A percentile compares a stretch with the other conserved stretches of the same genome.
Conservation (phyloP, 2,113 vertebrate species). For the Podarcis cretensis region DNA sequence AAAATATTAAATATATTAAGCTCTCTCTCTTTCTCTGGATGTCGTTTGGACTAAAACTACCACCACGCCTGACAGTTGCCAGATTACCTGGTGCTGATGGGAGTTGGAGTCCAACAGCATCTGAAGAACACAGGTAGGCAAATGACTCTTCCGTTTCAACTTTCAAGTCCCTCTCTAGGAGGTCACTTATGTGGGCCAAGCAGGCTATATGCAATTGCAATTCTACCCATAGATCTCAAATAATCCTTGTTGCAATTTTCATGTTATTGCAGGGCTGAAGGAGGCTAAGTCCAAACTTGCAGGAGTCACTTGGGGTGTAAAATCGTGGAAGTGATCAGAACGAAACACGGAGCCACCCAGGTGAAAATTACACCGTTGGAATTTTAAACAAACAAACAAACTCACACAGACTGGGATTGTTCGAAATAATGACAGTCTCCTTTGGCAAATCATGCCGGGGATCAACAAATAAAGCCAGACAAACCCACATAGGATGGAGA, state of each 20-base stretch:
- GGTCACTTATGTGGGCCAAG: neutral
- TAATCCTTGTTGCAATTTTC: neutral
- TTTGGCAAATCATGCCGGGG: conserved; percentile 50
- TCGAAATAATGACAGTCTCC: conserved; percentile 28
- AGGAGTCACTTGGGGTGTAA: conserved; percentile 31
- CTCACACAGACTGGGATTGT: conserved; percentile 24
- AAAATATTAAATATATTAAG: too few species aligned
- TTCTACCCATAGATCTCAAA: fast-evolving
- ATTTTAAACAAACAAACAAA: conserved; percentile 50
- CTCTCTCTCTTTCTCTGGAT: too few species aligned
- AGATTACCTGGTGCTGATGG: too few species aligned
- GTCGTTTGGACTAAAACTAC: neutral
- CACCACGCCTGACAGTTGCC: neutral
- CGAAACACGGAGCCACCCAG: conserved; percentile 60
- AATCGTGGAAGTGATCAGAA: conserved; percentile 42
- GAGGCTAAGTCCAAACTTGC: conserved; percentile 29
- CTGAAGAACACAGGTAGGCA: too few species aligned
- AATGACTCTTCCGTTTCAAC: neutral
- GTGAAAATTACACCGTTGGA: conserved; percentile 63
- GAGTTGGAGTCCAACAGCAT: too few species aligned
- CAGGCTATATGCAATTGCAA: neutral
- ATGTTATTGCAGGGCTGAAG: conserved; percentile 12
- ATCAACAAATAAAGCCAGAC: neutral
- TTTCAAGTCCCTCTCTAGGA: neutral
- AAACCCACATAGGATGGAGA: conserved; percentile 13